phyloP scores from a whole-genome alignment of 2,797 vertebrate genomes.

The Pseudotriccus pelzelni region DNA sequence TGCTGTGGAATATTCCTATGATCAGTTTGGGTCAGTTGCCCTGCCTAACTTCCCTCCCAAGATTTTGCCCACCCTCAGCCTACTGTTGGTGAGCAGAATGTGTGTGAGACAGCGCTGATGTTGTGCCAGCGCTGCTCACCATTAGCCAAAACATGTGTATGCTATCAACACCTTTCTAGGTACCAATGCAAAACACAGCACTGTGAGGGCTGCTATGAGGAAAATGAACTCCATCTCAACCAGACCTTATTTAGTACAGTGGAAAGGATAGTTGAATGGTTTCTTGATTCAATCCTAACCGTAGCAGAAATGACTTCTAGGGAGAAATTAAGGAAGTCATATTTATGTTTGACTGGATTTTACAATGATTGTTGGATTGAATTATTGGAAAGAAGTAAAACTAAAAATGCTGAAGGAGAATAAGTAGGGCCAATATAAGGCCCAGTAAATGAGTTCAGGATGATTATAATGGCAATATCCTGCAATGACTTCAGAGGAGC shows the following conservation, averaged over 20 bases:
- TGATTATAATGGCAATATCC: background rate
- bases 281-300: background rate
- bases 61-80: background rate
- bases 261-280: background rate
- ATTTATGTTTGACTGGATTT: background rate
- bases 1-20: background rate
- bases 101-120: accelerated
- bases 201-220: background rate
- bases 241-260: background rate
- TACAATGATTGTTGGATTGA: background rate
- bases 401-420: background rate
- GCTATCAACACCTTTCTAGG: background rate
- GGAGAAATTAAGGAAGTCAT: background rate
- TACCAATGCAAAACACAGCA: background rate
- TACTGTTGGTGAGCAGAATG: background rate
- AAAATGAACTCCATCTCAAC: background rate
- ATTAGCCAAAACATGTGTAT: background rate
- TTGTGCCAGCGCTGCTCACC: accelerated
- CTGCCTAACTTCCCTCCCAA: background rate
- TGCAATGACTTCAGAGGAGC: background rate
- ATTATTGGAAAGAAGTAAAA: background rate
- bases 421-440: background rate
- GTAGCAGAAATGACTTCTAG: background rate
- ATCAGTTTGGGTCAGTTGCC: background rate
- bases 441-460: background rate